These are phyloP conservation scores for Platichthys stellatus DNA, from an alignment of 2,113 vertebrate genomes.

Conservation along the genomic window DNA sequence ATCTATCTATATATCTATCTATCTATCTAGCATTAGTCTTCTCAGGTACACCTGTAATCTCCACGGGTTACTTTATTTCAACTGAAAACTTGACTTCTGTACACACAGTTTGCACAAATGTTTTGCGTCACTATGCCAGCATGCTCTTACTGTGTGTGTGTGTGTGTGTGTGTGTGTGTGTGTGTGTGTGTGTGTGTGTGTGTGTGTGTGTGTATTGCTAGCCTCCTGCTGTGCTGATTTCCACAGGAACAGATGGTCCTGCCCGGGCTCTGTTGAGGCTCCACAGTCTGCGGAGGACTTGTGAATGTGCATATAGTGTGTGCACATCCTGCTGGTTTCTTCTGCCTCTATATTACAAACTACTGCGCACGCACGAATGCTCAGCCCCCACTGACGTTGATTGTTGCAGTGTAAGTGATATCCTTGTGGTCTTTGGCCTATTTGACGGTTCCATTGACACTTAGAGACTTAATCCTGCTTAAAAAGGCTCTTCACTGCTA, in stretches of 20 bases:
- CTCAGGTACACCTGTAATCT: not conserved
- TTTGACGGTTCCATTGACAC: slow-evolving; percentile 67
- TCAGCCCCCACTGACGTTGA: slow-evolving; percentile 9
- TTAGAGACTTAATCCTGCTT: slow-evolving; percentile 71
- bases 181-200: slow-evolving; percentile 27
- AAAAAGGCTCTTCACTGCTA: slow-evolving; percentile 70
- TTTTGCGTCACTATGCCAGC: slow-evolving; percentile 59
- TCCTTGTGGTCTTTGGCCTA: slow-evolving; percentile 68
- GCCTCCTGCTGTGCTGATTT: slow-evolving; percentile 73
- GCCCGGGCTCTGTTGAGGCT: slow-evolving; percentile 51
- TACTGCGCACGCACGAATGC: not conserved
- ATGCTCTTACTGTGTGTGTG: slow-evolving; percentile 46
- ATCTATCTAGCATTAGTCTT: not conserved
- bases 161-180: slow-evolving; percentile 24
- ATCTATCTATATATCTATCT: slow-evolving; percentile 4
- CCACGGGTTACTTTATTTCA: slow-evolving; percentile 10
- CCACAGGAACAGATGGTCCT: slow-evolving; percentile 75
- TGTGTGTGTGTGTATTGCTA: slow-evolving; percentile 17
- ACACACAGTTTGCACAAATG: not conserved
- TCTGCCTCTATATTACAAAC: slow-evolving; percentile 42
- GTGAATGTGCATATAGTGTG: slow-evolving; percentile 37
- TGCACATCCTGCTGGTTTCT: slow-evolving; percentile 26
- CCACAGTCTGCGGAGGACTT: slow-evolving; percentile 52
- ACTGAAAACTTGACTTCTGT: slow-evolving; percentile 12
- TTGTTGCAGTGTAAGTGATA: slow-evolving; percentile 58